Percentiles rank a stretch among this genome's conserved stretches.
phyloP scores from a whole-genome alignment of 2,113 vertebrate genomes.

The Athene noctua region DNA sequence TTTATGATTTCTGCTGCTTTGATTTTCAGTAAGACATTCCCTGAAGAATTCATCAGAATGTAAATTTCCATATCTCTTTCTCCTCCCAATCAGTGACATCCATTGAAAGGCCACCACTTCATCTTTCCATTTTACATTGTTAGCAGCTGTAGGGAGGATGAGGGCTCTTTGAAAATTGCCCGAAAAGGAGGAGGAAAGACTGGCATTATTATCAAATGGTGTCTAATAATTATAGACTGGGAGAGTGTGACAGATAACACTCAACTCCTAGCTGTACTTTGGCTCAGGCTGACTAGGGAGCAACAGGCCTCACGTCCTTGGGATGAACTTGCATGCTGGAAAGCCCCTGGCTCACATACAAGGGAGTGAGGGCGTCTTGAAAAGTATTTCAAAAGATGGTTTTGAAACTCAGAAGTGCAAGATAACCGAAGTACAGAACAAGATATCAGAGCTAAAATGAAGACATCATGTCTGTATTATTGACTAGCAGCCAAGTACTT shows the following conservation, averaged over 20 bases:
- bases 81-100: conserved; percentile 50
- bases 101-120: conserved; percentile 37
- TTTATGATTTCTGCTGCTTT: conserved; percentile 50
- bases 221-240: conserved; percentile 4
- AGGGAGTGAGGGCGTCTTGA: background rate
- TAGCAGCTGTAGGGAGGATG: conserved; percentile 34
- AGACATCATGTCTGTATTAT: fast-evolving
- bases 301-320: background rate
- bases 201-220: background rate
- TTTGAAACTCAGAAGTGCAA: background rate
- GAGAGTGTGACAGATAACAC: background rate
- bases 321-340: background rate
- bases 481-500: background rate
- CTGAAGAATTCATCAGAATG: conserved; percentile 58
- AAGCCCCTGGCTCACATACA: background rate
- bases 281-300: background rate
- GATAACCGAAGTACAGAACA: background rate
- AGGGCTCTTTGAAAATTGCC: conserved; percentile 48
- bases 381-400: background rate
- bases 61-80: conserved; percentile 31
- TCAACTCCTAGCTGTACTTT: background rate
- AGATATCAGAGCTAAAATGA: background rate
- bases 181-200: conserved; percentile 23
- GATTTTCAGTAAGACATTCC: conserved; percentile 31
- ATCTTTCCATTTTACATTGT: conserved; percentile 41